Percentiles rank a stretch among this genome's conserved stretches.
Evolutionary conservation across 2,888 invertebrate species (phyloP).

Genomic region (Coelogynopora nodosa): DNA sequence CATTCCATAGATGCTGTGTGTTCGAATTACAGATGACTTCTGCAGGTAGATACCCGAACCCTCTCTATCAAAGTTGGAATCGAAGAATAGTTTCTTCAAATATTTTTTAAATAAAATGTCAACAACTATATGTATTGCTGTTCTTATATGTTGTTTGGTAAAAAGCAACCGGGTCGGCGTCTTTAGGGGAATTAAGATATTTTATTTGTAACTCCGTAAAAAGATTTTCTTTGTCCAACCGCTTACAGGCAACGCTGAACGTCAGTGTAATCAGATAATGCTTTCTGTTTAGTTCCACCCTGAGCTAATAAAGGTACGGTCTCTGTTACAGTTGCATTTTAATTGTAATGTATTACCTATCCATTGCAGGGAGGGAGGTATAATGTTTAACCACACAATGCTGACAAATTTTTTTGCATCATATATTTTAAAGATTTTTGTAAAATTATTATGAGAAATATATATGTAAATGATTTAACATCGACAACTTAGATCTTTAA

Average conservation of each 20-base stretch:
- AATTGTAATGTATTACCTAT: no score
- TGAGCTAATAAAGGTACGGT: neutral
- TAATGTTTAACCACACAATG: no score
- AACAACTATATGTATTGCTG: no score
- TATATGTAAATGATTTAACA: no score
- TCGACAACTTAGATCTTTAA: no score
- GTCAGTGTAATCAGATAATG: neutral
- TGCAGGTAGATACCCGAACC: neutral
- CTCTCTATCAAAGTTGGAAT: neutral
- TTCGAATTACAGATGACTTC: neutral
- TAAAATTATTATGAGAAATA: no score
- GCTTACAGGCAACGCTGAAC: neutral
- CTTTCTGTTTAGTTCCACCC: neutral
- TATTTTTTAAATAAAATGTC: no score
- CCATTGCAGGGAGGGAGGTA: no score
- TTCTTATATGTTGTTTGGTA: no score
- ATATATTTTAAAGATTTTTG: no score
- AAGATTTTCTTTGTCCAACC: neutral
- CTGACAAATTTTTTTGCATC: no score
- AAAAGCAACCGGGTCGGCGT: neutral
- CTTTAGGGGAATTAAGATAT: neutral
- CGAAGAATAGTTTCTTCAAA: neutral
- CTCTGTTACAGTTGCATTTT: neutral
- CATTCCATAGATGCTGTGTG: neutral
- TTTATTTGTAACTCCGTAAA: conserved; percentile 1